Conservation (phyloP, 2,797 vertebrate species). For the Sphenodon punctatus region DNA sequence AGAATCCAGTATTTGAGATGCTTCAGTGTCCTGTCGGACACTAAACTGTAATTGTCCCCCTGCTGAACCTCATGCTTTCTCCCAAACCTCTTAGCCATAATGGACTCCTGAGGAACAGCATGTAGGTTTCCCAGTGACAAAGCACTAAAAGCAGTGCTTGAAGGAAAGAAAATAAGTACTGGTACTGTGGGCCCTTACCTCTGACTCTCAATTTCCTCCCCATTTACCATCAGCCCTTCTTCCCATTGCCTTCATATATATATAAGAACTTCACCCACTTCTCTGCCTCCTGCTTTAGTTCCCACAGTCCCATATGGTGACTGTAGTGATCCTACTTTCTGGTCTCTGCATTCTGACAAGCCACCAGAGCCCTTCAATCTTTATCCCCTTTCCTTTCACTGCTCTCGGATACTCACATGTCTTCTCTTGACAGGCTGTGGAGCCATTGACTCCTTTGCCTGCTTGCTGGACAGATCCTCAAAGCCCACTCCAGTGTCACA, state of each 20-base stretch:
- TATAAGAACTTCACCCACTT: not conserved
- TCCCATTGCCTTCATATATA: not conserved
- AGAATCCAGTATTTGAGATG: not conserved
- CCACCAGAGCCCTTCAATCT: not conserved
- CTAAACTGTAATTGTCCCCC: not conserved
- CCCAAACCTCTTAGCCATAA: not conserved
- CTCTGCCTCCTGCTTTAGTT: not conserved
- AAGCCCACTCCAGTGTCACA: not conserved
- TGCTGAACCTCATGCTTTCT: not conserved
- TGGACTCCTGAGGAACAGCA: not conserved
- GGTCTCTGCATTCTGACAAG: not conserved
- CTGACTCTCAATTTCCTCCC: not conserved
- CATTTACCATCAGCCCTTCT: not conserved
- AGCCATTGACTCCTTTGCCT: fast-evolving
- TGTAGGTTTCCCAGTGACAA: not conserved
- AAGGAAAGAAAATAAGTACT: not conserved
- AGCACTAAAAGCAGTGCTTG: not conserved
- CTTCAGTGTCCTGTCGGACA: not conserved
- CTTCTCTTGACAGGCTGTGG: not conserved
- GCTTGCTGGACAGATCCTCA: not conserved
- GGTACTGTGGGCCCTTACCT: not conserved
- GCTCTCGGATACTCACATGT: fast-evolving
- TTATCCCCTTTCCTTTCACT: not conserved
- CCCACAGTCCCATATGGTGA: fast-evolving
- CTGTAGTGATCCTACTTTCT: not conserved